Conservation (phyloP, 1,140 invertebrate species). For the Drosophila melanogaster region Release_6_plus_ISO1_MT NT_033779.5:20571501-20572000, state of each 20-base stretch:
- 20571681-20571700: too few species aligned
- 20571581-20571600: slow-evolving; percentile 1
- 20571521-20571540: background rate
- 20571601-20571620: slow-evolving; percentile 1
- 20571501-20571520: background rate
- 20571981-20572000: slow-evolving; percentile 16
- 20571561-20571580: slow-evolving; percentile 15
- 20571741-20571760: background rate
- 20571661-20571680: too few species aligned
- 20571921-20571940: slow-evolving; percentile 15
- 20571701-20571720: too few species aligned
- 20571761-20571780: background rate
- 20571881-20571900: slow-evolving; percentile 12
- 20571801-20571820: slow-evolving; percentile 1
- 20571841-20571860: slow-evolving; percentile 25
- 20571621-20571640: background rate
- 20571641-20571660: too few species aligned
- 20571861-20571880: background rate
- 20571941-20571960: slow-evolving; percentile 55
- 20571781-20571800: slow-evolving; percentile 51
- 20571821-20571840: slow-evolving; percentile 74
- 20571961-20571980: slow-evolving; percentile 56
- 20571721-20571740: too few species aligned
- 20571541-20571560: slow-evolving; percentile 1
- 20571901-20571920: slow-evolving; percentile 12